These are phyloP conservation scores for Octomys mimax DNA, from an alignment of 2,797 vertebrate species.

Conservation along the genomic window DNA sequence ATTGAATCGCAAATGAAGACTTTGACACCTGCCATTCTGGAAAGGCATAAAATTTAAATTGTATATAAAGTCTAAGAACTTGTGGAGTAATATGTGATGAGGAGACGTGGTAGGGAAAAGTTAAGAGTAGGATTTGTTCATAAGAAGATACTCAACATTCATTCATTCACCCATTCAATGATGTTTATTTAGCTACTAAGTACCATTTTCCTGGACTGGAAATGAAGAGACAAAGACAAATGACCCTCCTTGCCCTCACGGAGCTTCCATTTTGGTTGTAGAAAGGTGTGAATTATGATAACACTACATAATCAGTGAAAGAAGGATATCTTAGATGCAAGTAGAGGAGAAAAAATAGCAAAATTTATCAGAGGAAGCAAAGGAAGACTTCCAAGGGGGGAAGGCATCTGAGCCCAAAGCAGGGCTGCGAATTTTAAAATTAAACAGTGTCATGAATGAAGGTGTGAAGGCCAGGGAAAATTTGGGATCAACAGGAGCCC, in stretches of 20 bases:
- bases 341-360: neutral
- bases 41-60: neutral
- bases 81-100: neutral
- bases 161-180: neutral
- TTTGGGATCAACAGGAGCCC: neutral
- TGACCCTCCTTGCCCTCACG: neutral
- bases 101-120: neutral
- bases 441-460: neutral
- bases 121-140: neutral
- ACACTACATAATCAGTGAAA: neutral
- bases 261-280: neutral
- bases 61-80: neutral
- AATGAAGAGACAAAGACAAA: conserved; percentile 1
- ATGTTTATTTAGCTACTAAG: neutral
- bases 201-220: neutral
- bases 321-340: neutral
- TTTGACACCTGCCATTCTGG: neutral
- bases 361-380: neutral
- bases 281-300: neutral
- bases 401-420: neutral
- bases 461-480: neutral
- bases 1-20: neutral
- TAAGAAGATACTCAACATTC: neutral
- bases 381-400: neutral
- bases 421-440: neutral